Evolutionary conservation across 2,113 vertebrate species (phyloP), one percentile per base, ranked within the genome.

Genomic region (Holacanthus passer): DNA sequence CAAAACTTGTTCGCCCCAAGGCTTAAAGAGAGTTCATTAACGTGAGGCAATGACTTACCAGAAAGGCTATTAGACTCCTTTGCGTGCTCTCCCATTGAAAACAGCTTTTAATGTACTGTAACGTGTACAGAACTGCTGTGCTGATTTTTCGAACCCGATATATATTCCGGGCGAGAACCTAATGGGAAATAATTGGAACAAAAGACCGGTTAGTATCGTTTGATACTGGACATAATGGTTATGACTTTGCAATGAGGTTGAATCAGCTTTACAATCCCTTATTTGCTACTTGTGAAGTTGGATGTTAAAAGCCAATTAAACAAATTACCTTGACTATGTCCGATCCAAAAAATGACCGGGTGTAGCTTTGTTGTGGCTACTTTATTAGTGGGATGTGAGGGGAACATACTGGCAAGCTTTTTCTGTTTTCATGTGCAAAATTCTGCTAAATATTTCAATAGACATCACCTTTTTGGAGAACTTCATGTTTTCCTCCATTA

Each of bases 71-170:
- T 92, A 97, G 65, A 86, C 98, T 99, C 88, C 96, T 96, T 55
- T 95, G 89, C 0, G 93, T 96, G 92, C 96, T 99, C 91, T 99
- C 97, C 98, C 98, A 99, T 85, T 97, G 96, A 95, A 99, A 99
- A 91, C 98, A 99, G 96, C 98, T 99, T 87, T 96, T 96, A 91
- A 99, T 97, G 94, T 99, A 99, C 83, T 97, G 97, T 85, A 98
- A 93, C 69, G 96, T 97, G 90, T 96, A 97, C 96, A 98, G 97
- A 90, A 99, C 93, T 68, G 96, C 96, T 94, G 96, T 95, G 88
- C 96, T 97, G 95, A 99, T 97, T 95, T 96, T 97, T 91, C 97
- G 96, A 90, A 99, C 97, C 1, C 98, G 96, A 91, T 96, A 96
- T 92, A 98, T 96, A 90, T 99, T 98, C 90, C 95, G 96, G 55